These are phyloP conservation scores for Plebejus argus DNA, from an alignment of 2,888 invertebrate species.

Conservation along the genomic window DNA sequence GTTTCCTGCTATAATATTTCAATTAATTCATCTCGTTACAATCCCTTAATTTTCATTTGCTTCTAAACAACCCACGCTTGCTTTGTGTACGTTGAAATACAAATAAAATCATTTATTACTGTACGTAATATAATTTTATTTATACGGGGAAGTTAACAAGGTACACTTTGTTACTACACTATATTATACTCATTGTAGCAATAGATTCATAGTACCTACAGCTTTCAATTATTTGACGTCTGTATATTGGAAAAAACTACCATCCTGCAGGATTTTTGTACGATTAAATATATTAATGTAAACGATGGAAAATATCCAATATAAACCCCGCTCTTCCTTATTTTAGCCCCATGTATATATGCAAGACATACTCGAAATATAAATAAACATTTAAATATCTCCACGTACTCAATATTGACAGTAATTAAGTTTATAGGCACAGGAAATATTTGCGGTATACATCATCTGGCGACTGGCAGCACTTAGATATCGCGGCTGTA, in stretches of 20 bases:
- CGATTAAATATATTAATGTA: too few species aligned
- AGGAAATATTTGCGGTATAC: conserved; percentile 15
- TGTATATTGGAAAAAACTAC: not conserved
- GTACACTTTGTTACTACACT: not conserved
- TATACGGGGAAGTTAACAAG: not conserved
- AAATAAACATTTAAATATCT: not conserved
- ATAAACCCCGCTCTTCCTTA: too few species aligned
- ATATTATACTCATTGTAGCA: not conserved
- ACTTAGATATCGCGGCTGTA: conserved; percentile 47
- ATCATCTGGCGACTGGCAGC: conserved; percentile 26
- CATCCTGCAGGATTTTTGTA: not conserved
- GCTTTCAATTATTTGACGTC: too few species aligned
- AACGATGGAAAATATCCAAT: too few species aligned
- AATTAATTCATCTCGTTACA: conserved; percentile 38
- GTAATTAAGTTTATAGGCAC: not conserved
- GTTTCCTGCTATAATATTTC: conserved; percentile 41
- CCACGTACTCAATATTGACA: not conserved
- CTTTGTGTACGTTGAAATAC: not conserved
- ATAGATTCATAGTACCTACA: too few species aligned
- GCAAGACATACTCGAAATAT: not conserved
- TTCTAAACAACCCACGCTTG: conserved; percentile 5
- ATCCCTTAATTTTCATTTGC: conserved; percentile 19
- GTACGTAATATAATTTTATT: not conserved
- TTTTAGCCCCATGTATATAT: too few species aligned
- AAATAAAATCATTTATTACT: not conserved